A percentile compares a stretch with the other conserved stretches of the same genome.
These are phyloP conservation scores for Ericerus pela DNA, from an alignment of 1,140 invertebrate genomes.

Conservation along the genomic window DNA sequence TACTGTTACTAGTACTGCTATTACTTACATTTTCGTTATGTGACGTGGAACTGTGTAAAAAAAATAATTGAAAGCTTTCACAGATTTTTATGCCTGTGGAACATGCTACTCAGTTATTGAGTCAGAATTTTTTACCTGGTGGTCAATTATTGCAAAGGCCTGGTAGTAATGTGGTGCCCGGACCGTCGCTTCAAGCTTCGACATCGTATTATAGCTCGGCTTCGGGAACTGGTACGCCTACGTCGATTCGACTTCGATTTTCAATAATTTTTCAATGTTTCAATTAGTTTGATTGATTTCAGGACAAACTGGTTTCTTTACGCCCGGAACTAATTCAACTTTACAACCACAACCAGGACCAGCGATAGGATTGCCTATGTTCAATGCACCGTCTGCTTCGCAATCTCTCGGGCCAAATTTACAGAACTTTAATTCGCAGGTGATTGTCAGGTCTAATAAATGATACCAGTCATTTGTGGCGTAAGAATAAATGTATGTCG, in stretches of 20 bases:
- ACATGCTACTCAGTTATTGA: background rate
- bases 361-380: background rate
- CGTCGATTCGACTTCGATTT: background rate
- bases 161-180: conserved; percentile 33
- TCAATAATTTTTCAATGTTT: background rate
- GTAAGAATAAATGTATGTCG: background rate
- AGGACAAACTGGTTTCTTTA: background rate
- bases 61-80: conserved; percentile 17
- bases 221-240: background rate
- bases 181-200: conserved; percentile 38
- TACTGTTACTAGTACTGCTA: background rate
- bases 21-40: too few species aligned
- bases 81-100: conserved; percentile 27
- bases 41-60: too few species aligned
- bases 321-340: background rate
- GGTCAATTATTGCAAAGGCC: conserved; percentile 44
- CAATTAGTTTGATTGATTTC: background rate
- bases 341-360: background rate
- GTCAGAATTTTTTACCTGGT: conserved; percentile 36
- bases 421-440: background rate
- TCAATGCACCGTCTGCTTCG: background rate
- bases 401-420: background rate
- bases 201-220: conserved; percentile 22
- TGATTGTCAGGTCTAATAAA: background rate
- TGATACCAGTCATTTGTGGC: background rate